Conservation (phyloP, 92 coral and sea anemone species). For the Porites evermanni region DNA sequence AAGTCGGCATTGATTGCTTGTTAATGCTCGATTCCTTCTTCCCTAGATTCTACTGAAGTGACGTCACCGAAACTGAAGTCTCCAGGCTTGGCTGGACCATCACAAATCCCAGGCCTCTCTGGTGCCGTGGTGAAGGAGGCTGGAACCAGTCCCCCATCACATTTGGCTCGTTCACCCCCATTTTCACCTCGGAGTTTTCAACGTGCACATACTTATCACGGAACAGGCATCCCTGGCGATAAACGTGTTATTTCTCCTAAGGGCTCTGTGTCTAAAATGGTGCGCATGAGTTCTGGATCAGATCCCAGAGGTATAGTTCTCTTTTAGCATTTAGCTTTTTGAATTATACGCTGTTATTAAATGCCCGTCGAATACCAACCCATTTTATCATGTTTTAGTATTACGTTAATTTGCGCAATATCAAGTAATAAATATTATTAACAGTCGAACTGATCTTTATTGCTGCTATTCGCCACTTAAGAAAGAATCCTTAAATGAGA, state of each 20-base stretch:
- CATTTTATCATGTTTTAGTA: too few species aligned
- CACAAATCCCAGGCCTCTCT: constrained; percentile 29
- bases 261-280: constrained; percentile 23
- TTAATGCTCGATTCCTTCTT: not conserved
- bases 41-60: constrained; percentile 29
- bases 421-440: too few species aligned
- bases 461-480: too few species aligned
- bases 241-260: constrained; percentile 37
- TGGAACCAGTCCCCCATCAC: constrained; percentile 45
- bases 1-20: not conserved
- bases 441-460: too few species aligned
- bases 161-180: constrained; percentile 58
- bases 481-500: too few species aligned
- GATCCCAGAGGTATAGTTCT: constrained; percentile 21
- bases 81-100: constrained; percentile 38
- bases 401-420: too few species aligned
- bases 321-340: too few species aligned
- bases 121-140: constrained; percentile 57
- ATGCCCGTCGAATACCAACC: too few species aligned
- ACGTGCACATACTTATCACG: constrained; percentile 15
- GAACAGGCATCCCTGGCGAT: constrained; percentile 27
- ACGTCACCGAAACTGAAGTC: constrained; percentile 56
- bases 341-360: too few species aligned
- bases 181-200: constrained; percentile 55
- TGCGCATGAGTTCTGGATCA: constrained; percentile 42